A percentile compares a stretch with the other conserved stretches of the same genome.
Evolutionary conservation across 2,113 vertebrate species (phyloP).

Genomic region (Phrynocephalus versicolor): DNA sequence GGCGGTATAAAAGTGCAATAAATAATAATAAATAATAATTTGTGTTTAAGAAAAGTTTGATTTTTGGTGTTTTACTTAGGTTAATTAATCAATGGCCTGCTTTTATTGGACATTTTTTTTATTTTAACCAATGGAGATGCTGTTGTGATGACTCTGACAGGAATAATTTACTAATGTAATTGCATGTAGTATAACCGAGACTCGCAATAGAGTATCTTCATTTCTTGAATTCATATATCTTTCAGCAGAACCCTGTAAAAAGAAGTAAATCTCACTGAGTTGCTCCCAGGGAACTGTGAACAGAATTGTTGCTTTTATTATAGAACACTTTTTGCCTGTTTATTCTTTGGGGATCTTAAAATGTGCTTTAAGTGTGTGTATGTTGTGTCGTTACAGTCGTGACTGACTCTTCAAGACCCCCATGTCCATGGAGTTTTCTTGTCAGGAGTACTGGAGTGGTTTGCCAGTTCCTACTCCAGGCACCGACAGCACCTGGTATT

Average conservation of each 20-base stretch:
- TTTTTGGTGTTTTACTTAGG: neutral
- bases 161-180: neutral
- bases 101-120: neutral
- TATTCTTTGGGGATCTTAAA: neutral
- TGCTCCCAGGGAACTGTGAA: neutral
- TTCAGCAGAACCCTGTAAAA: neutral
- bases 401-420: too few species aligned
- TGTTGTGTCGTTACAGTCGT: too few species aligned
- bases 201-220: neutral
- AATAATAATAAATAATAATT: too few species aligned
- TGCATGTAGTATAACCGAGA: neutral
- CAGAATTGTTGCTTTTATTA: neutral
- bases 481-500: too few species aligned
- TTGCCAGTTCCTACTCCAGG: too few species aligned
- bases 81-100: neutral
- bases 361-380: neutral
- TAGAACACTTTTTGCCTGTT: neutral
- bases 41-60: neutral
- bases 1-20: too few species aligned
- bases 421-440: too few species aligned
- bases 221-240: neutral
- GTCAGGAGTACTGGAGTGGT: too few species aligned
- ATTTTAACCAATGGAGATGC: neutral
- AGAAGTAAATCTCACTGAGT: neutral
- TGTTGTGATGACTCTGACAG: neutral